Evolutionary conservation across 2,797 vertebrate species (phyloP), one percentile per base, ranked within the genome.

Genomic region (Muraenolepis orangiensis): DNA sequence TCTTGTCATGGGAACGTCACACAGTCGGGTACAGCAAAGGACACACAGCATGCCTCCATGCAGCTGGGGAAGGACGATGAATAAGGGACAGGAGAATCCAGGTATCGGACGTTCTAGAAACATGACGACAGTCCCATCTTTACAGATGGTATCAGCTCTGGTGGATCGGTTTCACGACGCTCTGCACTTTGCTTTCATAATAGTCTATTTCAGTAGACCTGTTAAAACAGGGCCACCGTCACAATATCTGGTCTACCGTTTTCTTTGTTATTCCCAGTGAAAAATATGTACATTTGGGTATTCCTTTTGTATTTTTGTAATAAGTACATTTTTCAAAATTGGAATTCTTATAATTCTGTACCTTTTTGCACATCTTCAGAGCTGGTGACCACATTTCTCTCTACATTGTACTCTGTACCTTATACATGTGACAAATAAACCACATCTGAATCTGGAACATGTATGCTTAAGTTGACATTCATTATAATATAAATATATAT

Each of bases 1-100:
- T 42, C 69, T 30, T 13, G 40, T 42, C 69, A 70, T 42, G 28
- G 70, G 42, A 29, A 51, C 51, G 70, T 71, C 46, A 71, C 42
- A 71, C 70, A 71, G 40, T 51, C 30, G 20, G 40, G 28, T 30
- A 10, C 70, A 31, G 70, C 18, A 42, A 51, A 71, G 70, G 70
- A 8, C 29, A n/a, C 40, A 14, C 40, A 51, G 70, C 42, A 29
- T 29, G 28, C 70, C 40, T 30, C 70, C 16, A n/a, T n/a, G n/a
- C n/a, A 51, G 23, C 6, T 13, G n/a, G 69, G 46, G 28, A 7
- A n/a, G 51, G 51, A 57, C 20, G 51, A n/a, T 57, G 23, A 51
- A n/a, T 57, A 57, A 23, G 51, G 51, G 51, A 57, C 20, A n/a
- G 20, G 51, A 8, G 51, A 7, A 34, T 34, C 32, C 32, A 3